Percentiles rank a stretch among this genome's conserved stretches.
phyloP scores from a whole-genome alignment of 2,113 vertebrate genomes.

The Oncorhynchus clarkii region DNA sequence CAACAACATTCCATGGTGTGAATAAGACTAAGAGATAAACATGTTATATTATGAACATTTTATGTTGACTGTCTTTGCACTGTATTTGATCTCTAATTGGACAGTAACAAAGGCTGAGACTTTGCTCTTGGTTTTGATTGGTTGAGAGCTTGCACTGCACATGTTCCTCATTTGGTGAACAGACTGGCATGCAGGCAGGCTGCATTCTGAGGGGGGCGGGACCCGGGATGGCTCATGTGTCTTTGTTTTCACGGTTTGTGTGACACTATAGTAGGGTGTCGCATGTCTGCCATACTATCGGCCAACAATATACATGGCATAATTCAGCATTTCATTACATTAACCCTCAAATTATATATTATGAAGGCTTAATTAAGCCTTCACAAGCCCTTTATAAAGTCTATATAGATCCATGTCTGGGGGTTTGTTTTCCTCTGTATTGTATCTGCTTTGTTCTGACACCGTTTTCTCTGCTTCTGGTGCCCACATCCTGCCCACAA shows the following conservation, averaged over 20 bases:
- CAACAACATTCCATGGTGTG: conserved; percentile 32
- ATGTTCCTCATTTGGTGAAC: conserved; percentile 69
- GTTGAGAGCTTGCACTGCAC: conserved; percentile 56
- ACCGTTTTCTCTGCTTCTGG: conserved; percentile 45
- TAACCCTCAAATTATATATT: too few relatives aligned
- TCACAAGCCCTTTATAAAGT: too few relatives aligned
- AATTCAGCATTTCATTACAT: too few relatives aligned
- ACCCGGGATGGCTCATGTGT: conserved; percentile 54
- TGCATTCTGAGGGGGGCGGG: conserved; percentile 27
- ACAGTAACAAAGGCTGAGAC: conserved; percentile 44
- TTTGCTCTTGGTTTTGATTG: conserved; percentile 60
- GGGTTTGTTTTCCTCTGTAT: conserved; percentile 61
- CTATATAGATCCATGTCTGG: conserved; percentile 47
- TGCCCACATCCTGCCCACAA: conserved; percentile 74
- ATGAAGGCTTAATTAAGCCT: too few relatives aligned
- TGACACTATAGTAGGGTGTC: conserved; percentile 5
- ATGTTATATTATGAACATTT: conserved; percentile 11
- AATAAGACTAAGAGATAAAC: conserved; percentile 8
- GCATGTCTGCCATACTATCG: too few relatives aligned
- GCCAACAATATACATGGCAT: too few relatives aligned
- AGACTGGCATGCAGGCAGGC: conserved; percentile 52
- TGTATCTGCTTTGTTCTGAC: conserved; percentile 55
- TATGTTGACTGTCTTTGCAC: conserved; percentile 28
- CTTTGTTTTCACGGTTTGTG: conserved; percentile 41
- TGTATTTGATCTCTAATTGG: conserved; percentile 35